Evolutionary conservation across 1,140 invertebrate species (phyloP).

Genomic region (Aphidius gifuensis): DNA sequence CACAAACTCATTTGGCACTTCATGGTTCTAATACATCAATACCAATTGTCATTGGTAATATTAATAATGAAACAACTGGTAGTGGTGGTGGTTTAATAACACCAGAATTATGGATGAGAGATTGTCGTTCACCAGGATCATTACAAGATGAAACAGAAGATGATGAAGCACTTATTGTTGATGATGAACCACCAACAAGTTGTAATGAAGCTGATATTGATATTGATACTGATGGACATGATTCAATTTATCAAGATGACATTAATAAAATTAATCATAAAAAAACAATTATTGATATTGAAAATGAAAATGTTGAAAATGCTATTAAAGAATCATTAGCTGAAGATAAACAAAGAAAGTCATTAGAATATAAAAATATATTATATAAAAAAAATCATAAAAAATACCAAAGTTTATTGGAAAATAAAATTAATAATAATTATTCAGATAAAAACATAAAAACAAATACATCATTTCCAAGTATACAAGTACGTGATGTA

Average conservation of each 20-base stretch:
- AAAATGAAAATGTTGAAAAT: constrained; percentile 17
- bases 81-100: constrained; percentile 66
- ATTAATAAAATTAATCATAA: constrained; percentile 22
- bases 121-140: constrained; percentile 67
- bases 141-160: constrained; percentile 56
- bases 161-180: constrained; percentile 48
- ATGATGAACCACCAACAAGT: constrained; percentile 40
- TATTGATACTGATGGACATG: constrained; percentile 19
- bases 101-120: constrained; percentile 81
- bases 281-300: constrained; percentile 36
- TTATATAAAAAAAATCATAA: constrained; percentile 36
- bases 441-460: no score
- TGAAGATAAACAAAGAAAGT: constrained; percentile 33
- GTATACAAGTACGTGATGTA: no score
- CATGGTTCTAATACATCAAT: constrained; percentile 57
- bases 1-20: constrained; percentile 81
- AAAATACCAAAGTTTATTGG: neutral
- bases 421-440: no score
- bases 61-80: constrained; percentile 38
- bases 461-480: no score
- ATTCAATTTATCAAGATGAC: constrained; percentile 45
- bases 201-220: constrained; percentile 41
- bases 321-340: constrained; percentile 31
- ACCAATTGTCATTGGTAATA: constrained; percentile 19
- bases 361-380: constrained; percentile 30